Percentiles rank a stretch among this genome's conserved stretches.
phyloP scores from a whole-genome alignment of 2,113 vertebrate genomes.

The Irena cyanogastra region DNA sequence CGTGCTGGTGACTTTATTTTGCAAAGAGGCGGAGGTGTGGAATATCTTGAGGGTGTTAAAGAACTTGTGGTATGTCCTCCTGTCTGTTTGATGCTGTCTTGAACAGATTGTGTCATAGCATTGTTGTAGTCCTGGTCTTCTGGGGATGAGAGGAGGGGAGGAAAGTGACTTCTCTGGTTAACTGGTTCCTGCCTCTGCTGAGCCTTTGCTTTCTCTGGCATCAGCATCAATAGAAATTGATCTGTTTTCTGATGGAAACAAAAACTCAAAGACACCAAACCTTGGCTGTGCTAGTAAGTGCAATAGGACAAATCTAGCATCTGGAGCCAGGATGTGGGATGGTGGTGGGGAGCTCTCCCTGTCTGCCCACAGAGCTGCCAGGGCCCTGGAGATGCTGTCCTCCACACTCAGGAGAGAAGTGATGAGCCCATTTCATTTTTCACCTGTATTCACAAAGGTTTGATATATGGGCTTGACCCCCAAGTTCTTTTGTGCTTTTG shows the following conservation, averaged over 20 bases:
- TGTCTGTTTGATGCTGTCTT: background rate
- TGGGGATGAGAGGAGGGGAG: background rate
- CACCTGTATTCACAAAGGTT: background rate
- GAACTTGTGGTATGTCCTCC: background rate
- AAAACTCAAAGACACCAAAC: background rate
- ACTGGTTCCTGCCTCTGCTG: background rate
- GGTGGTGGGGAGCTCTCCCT: background rate
- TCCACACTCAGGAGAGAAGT: rapidly evolving
- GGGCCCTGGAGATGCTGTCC: background rate
- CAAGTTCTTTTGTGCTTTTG: background rate
- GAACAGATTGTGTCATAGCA: background rate
- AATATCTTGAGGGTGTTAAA: background rate
- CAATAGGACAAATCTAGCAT: background rate
- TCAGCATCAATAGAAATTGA: background rate
- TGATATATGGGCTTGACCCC: background rate
- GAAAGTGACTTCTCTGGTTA: background rate
- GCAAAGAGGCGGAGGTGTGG: background rate
- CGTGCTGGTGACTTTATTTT: background rate
- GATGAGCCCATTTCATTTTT: background rate
- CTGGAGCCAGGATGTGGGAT: background rate
- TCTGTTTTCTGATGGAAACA: background rate
- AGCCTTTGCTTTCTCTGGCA: background rate
- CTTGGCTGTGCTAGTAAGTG: background rate
- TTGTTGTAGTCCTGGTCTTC: background rate
- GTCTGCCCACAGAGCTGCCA: background rate